These are phyloP conservation scores for Acleris emargana DNA, from an alignment of 2,888 invertebrate genomes.

Conservation along the genomic window DNA sequence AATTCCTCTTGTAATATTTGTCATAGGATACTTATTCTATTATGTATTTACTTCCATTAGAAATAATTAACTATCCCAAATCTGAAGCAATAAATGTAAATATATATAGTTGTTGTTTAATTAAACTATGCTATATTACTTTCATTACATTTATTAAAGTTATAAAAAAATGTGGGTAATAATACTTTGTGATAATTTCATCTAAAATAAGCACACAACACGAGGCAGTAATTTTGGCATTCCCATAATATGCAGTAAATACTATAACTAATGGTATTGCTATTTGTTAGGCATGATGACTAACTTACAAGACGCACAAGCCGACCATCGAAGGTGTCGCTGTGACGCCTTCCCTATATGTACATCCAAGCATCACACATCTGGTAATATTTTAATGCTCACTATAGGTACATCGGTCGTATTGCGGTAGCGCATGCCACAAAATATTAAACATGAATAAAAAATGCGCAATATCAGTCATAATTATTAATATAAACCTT, in stretches of 20 bases:
- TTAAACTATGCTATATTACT: constrained; percentile 37
- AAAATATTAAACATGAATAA: too few species aligned
- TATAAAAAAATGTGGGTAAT: constrained; percentile 38
- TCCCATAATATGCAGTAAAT: constrained; percentile 12
- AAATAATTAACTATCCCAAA: constrained; percentile 32
- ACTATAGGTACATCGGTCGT: not conserved
- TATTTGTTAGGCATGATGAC: constrained; percentile 20
- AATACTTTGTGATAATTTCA: constrained; percentile 33
- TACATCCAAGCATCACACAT: too few species aligned
- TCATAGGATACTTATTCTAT: not conserved
- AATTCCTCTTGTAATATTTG: too few species aligned
- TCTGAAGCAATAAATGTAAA: constrained; percentile 36
- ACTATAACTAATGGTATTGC: too few species aligned
- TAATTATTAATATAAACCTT: too few species aligned
- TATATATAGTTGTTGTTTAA: constrained; percentile 17
- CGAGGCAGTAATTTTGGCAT: constrained; percentile 30
- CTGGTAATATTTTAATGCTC: too few species aligned
- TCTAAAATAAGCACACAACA: constrained; percentile 27
- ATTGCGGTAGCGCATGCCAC: not conserved
- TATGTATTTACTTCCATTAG: not conserved
- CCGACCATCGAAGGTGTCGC: too few species aligned
- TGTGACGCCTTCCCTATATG: too few species aligned
- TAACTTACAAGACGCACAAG: constrained; percentile 10
- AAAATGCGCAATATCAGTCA: too few species aligned
- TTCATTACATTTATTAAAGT: constrained; percentile 44